Evolutionary conservation across 2,797 vertebrate species (phyloP).

Genomic region (Silurus lanzhouensis): DNA sequence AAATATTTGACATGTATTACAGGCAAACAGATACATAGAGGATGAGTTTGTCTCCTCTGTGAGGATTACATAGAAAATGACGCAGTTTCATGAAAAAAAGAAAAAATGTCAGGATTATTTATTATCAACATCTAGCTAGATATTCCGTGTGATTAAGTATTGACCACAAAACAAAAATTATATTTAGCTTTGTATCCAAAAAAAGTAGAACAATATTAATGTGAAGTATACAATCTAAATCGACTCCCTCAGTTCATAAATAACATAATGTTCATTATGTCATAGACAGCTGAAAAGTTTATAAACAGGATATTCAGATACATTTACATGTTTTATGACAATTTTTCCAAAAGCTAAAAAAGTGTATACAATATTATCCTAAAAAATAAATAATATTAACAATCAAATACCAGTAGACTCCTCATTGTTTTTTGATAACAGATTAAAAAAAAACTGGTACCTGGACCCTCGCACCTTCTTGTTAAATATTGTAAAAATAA

Average conservation of each 20-base stretch:
- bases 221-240: background rate
- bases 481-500: background rate
- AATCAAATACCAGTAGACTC: background rate
- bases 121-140: background rate
- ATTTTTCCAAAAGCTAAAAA: background rate
- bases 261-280: background rate
- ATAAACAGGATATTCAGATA: background rate
- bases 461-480: background rate
- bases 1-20: background rate
- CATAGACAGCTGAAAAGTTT: background rate
- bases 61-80: no score
- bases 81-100: no score
- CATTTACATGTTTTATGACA: background rate
- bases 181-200: background rate
- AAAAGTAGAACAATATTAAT: background rate
- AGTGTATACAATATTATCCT: no score
- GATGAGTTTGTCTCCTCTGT: no score
- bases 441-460: background rate
- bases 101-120: background rate
- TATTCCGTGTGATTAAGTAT: background rate
- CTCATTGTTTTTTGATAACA: background rate
- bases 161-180: background rate
- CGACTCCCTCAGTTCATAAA: background rate
- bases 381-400: background rate
- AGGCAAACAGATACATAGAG: background rate